Evolutionary conservation across 2,113 vertebrate genomes (phyloP).

Genomic region (Crotalus horridus): DNA sequence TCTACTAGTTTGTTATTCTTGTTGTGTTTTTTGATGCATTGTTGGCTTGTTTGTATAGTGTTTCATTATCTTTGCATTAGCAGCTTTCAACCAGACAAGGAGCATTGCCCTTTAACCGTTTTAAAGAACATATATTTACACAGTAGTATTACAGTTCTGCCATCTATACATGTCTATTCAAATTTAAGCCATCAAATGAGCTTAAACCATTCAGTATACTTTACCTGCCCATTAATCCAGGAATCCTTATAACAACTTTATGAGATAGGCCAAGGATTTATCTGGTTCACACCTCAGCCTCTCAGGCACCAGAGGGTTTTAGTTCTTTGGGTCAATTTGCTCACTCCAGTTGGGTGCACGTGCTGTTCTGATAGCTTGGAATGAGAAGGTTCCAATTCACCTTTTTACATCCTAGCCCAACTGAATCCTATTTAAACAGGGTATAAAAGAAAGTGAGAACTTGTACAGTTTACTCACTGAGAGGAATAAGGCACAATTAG

Average conservation of each 20-base stretch:
- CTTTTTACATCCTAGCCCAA: neutral
- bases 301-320: neutral
- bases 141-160: neutral
- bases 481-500: too few relatives aligned
- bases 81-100: neutral
- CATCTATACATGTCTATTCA: neutral
- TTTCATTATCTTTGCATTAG: neutral
- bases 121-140: neutral
- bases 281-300: neutral
- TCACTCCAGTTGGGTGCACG: neutral
- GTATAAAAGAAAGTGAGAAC: neutral
- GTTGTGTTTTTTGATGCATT: neutral
- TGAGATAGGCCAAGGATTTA: neutral
- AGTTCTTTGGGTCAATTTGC: neutral
- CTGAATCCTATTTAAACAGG: neutral
- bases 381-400: neutral
- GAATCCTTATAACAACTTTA: neutral
- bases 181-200: neutral
- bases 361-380: neutral
- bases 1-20: neutral
- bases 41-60: neutral
- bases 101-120: neutral
- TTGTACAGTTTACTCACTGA: neutral
- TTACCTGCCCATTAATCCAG: neutral
- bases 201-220: neutral